Evolutionary conservation across 2,888 invertebrate genomes (phyloP), one percentile per base, ranked within the genome.

Genomic region (Criorhina ranunculi): DNA sequence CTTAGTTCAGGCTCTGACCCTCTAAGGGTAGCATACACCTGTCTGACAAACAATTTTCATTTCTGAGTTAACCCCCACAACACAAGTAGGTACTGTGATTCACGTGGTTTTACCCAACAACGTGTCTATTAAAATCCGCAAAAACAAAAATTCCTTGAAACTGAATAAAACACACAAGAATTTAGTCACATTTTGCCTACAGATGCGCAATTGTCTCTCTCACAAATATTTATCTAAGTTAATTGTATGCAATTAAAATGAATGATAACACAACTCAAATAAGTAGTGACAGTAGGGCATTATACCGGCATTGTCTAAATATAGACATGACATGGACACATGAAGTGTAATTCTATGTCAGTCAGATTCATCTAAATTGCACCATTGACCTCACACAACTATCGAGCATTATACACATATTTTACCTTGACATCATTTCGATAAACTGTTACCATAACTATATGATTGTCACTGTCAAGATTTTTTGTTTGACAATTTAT

Each of bases 311-410:
- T n/a, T 19, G 24, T 69, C 77, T 51, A 60, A 44, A 60, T 60
- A 44, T 77, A 77, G 77, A 24, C 35, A 69, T 77, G 77, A 77
- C 24, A 24, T 49, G 60, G 77, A 77, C 24, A 24, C 57, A 69
- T 24, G 29, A 33, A 64, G 5, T 11, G 4, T 29, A 12, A 12
- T 33, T 19, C 44, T 46, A 33, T 17, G 17, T 40, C 35, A 35
- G 1, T 31, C 8, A 40, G 37, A 40, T 51, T 19, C 44, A 40
- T 42, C 51, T 67, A 42, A 67, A 60, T 67, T 42, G 42, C 67
- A n/a, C 8, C 40, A 24, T 53, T 69, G 60, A 77, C 77, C 76
- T 67, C 59, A 44, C 1, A 24, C 19, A 35, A 75, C 37, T 17
- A 31, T 19, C 19, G 19, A n/a, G 6, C 37, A 12, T 46, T 17